Conservation (phyloP, 2,113 vertebrate genomes). For the Butastur rufipennis region DNA sequence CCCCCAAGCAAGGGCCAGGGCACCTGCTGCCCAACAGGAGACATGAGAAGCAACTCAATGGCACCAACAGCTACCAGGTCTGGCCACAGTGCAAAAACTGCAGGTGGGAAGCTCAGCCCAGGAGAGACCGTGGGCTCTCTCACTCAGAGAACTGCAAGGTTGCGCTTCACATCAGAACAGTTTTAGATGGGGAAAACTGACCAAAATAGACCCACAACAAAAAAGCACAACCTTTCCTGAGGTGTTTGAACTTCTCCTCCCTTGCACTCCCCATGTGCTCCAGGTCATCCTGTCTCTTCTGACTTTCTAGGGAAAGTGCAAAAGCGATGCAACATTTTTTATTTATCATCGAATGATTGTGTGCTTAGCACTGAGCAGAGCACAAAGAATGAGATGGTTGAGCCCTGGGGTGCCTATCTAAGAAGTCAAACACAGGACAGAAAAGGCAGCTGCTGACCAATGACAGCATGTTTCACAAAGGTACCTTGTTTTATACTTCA, state of each 20-base stretch:
- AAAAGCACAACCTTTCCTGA: background rate
- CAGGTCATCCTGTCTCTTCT: background rate
- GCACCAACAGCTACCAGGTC: background rate
- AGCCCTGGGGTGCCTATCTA: background rate
- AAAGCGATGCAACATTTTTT: background rate
- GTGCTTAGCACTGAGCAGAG: background rate
- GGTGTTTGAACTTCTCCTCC: background rate
- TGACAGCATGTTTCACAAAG: background rate
- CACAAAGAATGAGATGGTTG: background rate
- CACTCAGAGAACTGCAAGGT: fast-evolving
- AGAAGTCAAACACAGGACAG: background rate
- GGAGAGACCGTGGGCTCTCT: background rate
- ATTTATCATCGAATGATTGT: background rate
- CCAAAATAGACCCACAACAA: background rate
- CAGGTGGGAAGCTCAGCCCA: fast-evolving
- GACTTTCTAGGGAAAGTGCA: background rate
- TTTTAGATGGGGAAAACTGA: background rate
- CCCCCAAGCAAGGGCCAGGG: background rate
- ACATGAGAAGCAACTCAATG: background rate
- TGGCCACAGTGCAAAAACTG: background rate
- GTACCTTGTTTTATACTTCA: background rate
- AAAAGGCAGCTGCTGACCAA: background rate
- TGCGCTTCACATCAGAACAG: background rate
- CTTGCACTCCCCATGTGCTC: background rate
- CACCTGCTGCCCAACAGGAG: background rate